Percentiles rank a stretch among this genome's conserved stretches.
These are phyloP conservation scores for Tipula helvola DNA, from an alignment of 2,888 invertebrate genomes.

Conservation along the genomic window DNA sequence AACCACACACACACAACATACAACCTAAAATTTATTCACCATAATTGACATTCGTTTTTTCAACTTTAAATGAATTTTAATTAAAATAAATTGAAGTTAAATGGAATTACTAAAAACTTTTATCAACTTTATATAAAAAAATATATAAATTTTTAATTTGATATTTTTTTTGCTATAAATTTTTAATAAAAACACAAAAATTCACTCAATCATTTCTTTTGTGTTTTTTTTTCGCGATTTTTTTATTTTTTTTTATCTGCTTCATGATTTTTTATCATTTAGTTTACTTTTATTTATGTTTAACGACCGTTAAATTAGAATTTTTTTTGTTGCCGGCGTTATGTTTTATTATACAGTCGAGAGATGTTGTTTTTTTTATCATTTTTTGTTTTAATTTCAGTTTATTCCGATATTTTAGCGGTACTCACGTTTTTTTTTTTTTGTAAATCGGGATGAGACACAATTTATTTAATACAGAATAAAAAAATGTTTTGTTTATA, in stretches of 20 bases:
- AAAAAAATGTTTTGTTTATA: background rate
- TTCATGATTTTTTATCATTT: background rate
- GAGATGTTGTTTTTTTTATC: background rate
- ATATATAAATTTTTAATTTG: background rate
- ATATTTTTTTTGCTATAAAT: background rate
- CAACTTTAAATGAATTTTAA: background rate
- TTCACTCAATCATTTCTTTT: background rate
- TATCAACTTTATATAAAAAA: background rate
- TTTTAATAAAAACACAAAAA: background rate
- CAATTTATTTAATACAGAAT: background rate
- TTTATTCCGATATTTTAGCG: background rate
- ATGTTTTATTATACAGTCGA: background rate
- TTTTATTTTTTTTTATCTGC: background rate
- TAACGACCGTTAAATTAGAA: conserved; percentile 4
- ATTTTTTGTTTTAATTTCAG: background rate
- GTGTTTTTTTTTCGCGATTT: background rate
- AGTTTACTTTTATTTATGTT: background rate
- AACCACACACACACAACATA: background rate
- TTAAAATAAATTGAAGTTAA: background rate
- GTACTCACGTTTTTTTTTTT: background rate
- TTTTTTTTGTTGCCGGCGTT: background rate
- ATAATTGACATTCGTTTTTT: background rate
- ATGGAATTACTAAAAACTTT: background rate
- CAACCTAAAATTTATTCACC: background rate
- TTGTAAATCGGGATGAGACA: background rate